A percentile compares a stretch with the other conserved stretches of the same genome.
Conservation (phyloP, 2,888 invertebrate genomes). For the Pelosia muscerda region DNA sequence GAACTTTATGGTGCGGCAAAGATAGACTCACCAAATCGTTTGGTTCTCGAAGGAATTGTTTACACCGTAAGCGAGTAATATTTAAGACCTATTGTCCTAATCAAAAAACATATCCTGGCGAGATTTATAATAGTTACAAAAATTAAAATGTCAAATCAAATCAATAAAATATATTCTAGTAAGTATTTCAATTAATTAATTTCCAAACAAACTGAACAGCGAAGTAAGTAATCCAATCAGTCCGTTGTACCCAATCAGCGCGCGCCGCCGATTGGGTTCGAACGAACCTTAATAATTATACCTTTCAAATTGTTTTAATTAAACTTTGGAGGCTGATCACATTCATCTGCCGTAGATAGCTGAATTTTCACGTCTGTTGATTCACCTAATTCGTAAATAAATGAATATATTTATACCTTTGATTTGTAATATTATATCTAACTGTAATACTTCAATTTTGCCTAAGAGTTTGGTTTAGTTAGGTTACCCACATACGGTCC, state of each 20-base stretch:
- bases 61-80: too few species aligned
- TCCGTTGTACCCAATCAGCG: conserved; percentile 15
- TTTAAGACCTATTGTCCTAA: too few species aligned
- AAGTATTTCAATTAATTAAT: conserved; percentile 7
- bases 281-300: conserved; percentile 27
- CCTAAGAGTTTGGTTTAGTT: too few species aligned
- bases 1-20: too few species aligned
- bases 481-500: too few species aligned
- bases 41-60: too few species aligned
- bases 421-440: too few species aligned
- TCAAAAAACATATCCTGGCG: too few species aligned
- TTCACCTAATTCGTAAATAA: background rate
- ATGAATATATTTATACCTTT: background rate
- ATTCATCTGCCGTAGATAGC: conserved; percentile 5
- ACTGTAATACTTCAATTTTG: too few species aligned
- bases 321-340: conserved; percentile 26
- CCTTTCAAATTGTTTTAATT: conserved; percentile 30
- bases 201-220: conserved; percentile 15
- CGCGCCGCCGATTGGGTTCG: conserved; percentile 18
- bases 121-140: too few species aligned
- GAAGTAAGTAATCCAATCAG: conserved; percentile 24
- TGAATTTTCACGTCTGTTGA: background rate
- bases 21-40: too few species aligned
- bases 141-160: too few species aligned
- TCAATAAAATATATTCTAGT: background rate